Conservation (phyloP, 2,888 invertebrate genomes). For the Aleiodes leptofemur region DNA sequence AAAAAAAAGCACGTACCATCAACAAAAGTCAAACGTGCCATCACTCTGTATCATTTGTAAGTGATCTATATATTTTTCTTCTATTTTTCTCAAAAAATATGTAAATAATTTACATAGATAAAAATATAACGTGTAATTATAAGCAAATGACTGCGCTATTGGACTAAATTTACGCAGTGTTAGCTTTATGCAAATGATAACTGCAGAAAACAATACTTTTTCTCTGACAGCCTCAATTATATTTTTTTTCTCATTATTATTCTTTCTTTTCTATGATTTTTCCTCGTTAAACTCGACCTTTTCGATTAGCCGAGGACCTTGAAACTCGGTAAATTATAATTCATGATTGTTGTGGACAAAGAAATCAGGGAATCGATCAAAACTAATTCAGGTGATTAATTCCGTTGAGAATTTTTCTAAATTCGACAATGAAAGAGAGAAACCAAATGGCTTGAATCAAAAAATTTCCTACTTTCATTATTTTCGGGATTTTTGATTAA, state of each 20-base stretch:
- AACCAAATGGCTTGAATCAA: too few species aligned
- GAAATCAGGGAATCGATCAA: too few species aligned
- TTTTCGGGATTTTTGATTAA: too few species aligned
- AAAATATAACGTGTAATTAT: conserved; percentile 25
- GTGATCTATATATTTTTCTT: background rate
- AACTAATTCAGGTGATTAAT: too few species aligned
- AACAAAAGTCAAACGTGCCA: background rate
- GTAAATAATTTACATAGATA: conserved; percentile 38
- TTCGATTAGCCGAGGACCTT: conserved; percentile 76
- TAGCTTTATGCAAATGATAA: conserved; percentile 32
- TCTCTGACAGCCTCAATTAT: conserved; percentile 17
- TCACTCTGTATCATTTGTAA: conserved; percentile 12
- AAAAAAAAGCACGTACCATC: conserved; percentile 6
- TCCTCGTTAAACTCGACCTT: conserved; percentile 11
- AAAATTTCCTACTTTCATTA: too few species aligned
- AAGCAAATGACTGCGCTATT: conserved; percentile 13
- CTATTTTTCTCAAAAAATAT: conserved; percentile 2
- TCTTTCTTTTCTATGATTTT: background rate
- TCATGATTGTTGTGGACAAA: too few species aligned
- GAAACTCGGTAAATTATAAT: background rate
- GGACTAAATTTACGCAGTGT: conserved; percentile 21
- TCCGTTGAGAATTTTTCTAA: too few species aligned
- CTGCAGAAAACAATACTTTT: conserved; percentile 13
- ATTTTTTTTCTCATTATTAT: conserved; percentile 15
- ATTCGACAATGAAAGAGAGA: too few species aligned